These are phyloP conservation scores for Eidolon helvum DNA, from an alignment of 2,113 vertebrate species.

Conservation along the genomic window DNA sequence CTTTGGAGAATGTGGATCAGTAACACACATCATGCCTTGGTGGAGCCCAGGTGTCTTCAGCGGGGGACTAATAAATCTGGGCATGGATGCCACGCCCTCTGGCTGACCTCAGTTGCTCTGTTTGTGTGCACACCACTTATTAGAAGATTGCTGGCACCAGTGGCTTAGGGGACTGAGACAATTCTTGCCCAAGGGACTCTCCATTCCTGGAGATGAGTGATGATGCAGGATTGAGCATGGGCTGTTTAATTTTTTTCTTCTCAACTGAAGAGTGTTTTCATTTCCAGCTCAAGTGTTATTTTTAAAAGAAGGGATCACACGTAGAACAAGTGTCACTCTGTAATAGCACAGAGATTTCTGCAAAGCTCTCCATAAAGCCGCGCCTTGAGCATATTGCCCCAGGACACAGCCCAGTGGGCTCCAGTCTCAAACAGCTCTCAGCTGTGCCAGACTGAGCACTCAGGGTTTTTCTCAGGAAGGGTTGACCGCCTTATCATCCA, in stretches of 20 bases:
- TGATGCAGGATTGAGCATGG: neutral
- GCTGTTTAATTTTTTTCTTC: slow-evolving; percentile 42
- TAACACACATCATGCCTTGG: neutral
- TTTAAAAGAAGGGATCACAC: neutral
- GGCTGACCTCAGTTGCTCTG: neutral
- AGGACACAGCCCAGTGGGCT: neutral
- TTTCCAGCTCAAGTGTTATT: slow-evolving; percentile 52
- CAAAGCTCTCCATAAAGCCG: neutral
- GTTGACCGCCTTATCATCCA: neutral
- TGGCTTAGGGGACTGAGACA: neutral
- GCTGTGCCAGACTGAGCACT: neutral
- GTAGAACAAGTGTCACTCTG: slow-evolving; percentile 5
- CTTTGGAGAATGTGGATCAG: neutral
- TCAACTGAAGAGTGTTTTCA: slow-evolving; percentile 44
- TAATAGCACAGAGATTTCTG: neutral
- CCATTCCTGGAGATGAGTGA: neutral
- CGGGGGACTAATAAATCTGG: neutral
- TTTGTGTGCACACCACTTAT: neutral
- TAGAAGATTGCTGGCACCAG: neutral
- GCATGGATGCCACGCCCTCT: neutral
- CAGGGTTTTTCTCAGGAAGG: neutral
- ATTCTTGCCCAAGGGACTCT: neutral
- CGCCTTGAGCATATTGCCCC: neutral
- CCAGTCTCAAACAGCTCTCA: neutral
- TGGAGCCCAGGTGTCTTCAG: neutral